A percentile compares a stretch with the other conserved stretches of the same genome.
Conservation (phyloP, 2,888 invertebrate species). For the Merodon equestris region DNA sequence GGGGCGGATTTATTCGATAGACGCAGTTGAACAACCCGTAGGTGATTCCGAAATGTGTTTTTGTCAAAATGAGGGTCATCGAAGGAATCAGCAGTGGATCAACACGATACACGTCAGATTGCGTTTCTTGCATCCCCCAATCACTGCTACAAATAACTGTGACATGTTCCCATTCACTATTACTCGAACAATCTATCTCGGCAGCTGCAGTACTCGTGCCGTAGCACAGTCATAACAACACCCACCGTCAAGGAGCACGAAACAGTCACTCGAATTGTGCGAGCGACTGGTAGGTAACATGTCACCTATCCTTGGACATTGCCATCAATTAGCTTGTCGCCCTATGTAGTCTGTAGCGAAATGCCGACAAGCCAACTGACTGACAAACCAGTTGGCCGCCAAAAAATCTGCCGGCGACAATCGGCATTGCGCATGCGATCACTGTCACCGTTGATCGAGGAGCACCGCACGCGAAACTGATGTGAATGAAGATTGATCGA, state of each 20-base stretch:
- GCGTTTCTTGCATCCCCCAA: conserved; percentile 41
- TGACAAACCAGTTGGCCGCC: conserved; percentile 50
- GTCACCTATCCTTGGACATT: conserved; percentile 53
- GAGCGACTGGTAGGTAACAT: conserved; percentile 36
- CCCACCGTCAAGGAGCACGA: conserved; percentile 50
- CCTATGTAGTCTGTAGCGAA: conserved; percentile 10
- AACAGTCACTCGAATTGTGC: conserved; percentile 55
- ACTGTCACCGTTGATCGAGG: conserved; percentile 62
- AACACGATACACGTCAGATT: conserved; percentile 39
- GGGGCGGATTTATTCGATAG: conserved; percentile 25
- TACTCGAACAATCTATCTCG: conserved; percentile 11
- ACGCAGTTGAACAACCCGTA: conserved; percentile 12
- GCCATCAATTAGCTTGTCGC: conserved; percentile 57
- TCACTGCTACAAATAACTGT: no score
- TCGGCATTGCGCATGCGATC: conserved; percentile 40
- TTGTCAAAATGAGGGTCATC: no score
- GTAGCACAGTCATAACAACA: conserved; percentile 52
- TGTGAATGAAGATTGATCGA: conserved; percentile 63
- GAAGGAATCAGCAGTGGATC: not conserved
- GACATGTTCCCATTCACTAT: no score
- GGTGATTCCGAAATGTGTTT: conserved; percentile 23
- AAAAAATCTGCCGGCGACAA: conserved; percentile 50
- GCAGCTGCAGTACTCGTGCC: conserved; percentile 29
- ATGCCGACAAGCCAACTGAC: not conserved
- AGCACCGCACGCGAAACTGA: conserved; percentile 48